A percentile compares a stretch with the other conserved stretches of the same genome.
These are phyloP conservation scores for Thrips palmi DNA, from an alignment of 1,140 invertebrate species.

Conservation along the genomic window DNA sequence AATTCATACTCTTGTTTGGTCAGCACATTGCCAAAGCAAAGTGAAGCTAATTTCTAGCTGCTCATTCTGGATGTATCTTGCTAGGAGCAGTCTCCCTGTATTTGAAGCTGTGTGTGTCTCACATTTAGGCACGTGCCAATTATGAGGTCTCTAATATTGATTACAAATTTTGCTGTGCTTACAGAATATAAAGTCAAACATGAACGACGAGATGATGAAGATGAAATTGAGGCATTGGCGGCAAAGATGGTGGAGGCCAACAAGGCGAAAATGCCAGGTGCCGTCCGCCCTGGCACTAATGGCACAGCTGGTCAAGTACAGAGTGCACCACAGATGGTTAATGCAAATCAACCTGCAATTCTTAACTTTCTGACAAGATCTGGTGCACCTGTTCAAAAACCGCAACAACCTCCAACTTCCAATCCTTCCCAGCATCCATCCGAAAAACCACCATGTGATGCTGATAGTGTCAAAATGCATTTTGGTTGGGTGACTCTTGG, in stretches of 20 bases:
- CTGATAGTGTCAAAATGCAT: too few relatives aligned
- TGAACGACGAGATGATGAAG: constrained; percentile 58
- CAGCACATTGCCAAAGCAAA: not conserved
- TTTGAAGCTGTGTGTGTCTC: too few relatives aligned
- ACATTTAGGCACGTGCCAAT: constrained; percentile 1
- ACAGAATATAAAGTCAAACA: constrained; percentile 47
- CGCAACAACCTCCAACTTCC: not conserved
- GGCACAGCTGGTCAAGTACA: not conserved
- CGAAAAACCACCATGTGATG: too few relatives aligned
- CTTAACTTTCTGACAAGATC: constrained; percentile 4
- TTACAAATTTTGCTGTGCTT: constrained; percentile 6
- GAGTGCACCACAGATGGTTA: constrained; percentile 15
- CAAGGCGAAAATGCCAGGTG: constrained; percentile 43
- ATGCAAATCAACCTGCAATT: constrained; percentile 1
- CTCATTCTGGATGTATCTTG: constrained; percentile 2
- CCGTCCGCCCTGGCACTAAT: constrained; percentile 12
- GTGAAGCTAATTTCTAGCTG: not conserved
- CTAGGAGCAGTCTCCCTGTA: not conserved
- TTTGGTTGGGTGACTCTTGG: constrained; percentile 81
- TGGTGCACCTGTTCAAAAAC: not conserved
- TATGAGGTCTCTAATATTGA: not conserved
- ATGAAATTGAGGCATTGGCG: constrained; percentile 66
- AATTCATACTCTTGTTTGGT: not conserved
- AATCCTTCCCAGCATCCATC: too few relatives aligned
- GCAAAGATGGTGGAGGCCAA: constrained; percentile 72